Evolutionary conservation across 2,888 invertebrate species (phyloP), one percentile per base, ranked within the genome.

Genomic region (Standfussiana lucernea): DNA sequence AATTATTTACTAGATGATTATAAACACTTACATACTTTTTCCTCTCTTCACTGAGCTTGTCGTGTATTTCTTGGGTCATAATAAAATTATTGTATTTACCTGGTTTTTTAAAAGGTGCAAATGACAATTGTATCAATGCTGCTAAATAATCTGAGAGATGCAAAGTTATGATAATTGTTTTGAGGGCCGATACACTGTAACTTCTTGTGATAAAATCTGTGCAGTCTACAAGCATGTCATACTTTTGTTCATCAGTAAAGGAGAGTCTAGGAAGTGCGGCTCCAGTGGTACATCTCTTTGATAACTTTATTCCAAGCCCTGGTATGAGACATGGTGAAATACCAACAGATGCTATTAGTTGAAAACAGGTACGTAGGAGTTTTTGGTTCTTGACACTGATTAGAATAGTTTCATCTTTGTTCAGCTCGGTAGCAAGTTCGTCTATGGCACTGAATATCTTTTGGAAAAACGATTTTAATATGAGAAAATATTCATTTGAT

Each of bases 341-440:
- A 66, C 98, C 98, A 79, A 98, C 93, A 56, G 97, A 97, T 40
- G 97, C 94, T 64, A 98, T 91, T 82, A 98, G 95, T 92, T 98
- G 97, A 84, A 98, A 94, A 86, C 97, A 96, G 64, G 96, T 96
- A 89, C 97, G 96, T 10, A 98, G 89, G n/a, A 95, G 93, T 92
- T 97, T 97, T 88, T 97, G 97, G 91, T 98, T 97, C 87, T 97
- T 97, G 1, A 98, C 97, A 92, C 98, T 98, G 65, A 98, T 94
- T 28, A 97, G 91, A 85, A 95, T 91, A 32, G 91, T 92, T 21
- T 94, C 89, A 83, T 95, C 92, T 24, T 86, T 90, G 71, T 88
- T 90, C 45, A 97, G 88, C 82, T 91, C 90, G 35, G 88, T 69
- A 81, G 93, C 88, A 91, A 96, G 87, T 80, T 92, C 87, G 90